phyloP scores from a whole-genome alignment of 2,113 vertebrate species.

The cattle (Bos taurus) region ARS-UCD2.0 NC_037352.1:5564001-5564500 shows the following conservation, averaged over 20 bases:
- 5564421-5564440: background rate
- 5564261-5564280: background rate
- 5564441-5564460: background rate
- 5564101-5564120: too few species aligned
- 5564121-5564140: too few species aligned
- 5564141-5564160: too few species aligned
- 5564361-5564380: accelerated
- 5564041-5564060: too few species aligned
- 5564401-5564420: background rate
- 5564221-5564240: background rate
- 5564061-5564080: too few species aligned
- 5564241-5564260: background rate
- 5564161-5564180: background rate
- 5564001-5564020: too few species aligned
- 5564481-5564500: background rate
- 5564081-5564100: too few species aligned
- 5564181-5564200: background rate
- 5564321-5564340: accelerated
- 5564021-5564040: too few species aligned
- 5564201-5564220: background rate
- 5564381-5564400: accelerated
- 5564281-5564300: accelerated
- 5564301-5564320: too few species aligned
- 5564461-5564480: background rate
- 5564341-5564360: background rate